Evolutionary conservation across 2,888 invertebrate genomes (phyloP), one percentile per base, ranked within the genome.

Genomic region (Masnerella sp.): DNA sequence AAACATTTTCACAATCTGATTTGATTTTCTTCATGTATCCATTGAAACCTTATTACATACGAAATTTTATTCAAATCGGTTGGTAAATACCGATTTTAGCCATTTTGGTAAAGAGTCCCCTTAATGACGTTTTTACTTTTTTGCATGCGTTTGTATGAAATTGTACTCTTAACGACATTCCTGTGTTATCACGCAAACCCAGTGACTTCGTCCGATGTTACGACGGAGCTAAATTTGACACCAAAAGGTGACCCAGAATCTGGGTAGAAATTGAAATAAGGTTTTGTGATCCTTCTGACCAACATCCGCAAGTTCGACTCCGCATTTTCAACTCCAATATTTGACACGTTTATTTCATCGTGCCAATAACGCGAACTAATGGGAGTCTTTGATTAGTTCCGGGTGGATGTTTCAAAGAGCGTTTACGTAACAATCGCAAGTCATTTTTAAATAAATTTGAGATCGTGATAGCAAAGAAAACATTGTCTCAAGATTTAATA

Each of bases 191-290:
- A 56, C 25, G 47, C 56, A 40, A 69, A 45, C 20, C 20, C 52
- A 17, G 20, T 61, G 30, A 61, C 22, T 56, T 30, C 22, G 45
- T 61, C 20, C 42, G 40, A 32, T 18, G 34, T 54, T 54, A 61
- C 61, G 9, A 43, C 61, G 34, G 70, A 56, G 62, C 51, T 61
- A 54, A 70, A 62, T 70, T 70, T 56, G 62, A 70, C 62, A 62
- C 69, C 42, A 62, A 70, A 70, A 70, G 64, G 42, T 64, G 70
- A 70, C 70, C 70, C 45, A 62, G 70, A 70, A 70, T 62, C 51
- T 62, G 49, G 38, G 38, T 40, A 54, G 54, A 69, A 54, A 61
- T 61, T 54, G 43, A 70, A 70, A 61, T 40, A 61, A 59, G 45
- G 32, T 28, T 61, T 47, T 47, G 45, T 52, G 54, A 62, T 52